Evolutionary conservation across 2,113 vertebrate species (phyloP).

Genomic region (Corynorhinus townsendii): DNA sequence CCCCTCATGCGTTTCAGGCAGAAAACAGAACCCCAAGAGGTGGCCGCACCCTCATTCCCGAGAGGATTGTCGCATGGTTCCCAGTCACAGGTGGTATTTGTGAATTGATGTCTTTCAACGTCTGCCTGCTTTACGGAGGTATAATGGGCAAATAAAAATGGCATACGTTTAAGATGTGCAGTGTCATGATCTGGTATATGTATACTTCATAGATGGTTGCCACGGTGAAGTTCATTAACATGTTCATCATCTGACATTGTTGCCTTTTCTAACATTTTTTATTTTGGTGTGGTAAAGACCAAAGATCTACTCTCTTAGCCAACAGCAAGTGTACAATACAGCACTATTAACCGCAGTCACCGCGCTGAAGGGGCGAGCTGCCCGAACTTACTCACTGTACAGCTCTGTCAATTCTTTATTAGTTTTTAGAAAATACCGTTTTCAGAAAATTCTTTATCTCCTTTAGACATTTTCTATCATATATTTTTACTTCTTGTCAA

Average conservation of each 20-base stretch:
- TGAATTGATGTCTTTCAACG: background rate
- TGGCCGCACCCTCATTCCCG: background rate
- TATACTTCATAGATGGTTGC: background rate
- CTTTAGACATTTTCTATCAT: background rate
- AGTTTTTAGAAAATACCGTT: background rate
- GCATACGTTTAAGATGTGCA: background rate
- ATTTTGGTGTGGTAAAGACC: background rate
- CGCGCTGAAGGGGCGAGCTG: background rate
- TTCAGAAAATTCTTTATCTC: background rate
- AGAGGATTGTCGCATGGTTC: background rate
- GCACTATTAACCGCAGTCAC: background rate
- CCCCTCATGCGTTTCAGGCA: background rate
- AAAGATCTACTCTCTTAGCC: background rate
- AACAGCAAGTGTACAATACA: background rate
- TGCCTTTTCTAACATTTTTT: background rate
- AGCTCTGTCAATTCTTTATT: background rate
- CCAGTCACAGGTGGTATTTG: background rate
- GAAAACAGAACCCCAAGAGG: background rate
- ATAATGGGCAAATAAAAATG: background rate
- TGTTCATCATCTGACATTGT: background rate
- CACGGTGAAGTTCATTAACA: background rate
- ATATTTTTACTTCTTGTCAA: background rate
- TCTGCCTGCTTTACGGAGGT: background rate
- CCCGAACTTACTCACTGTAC: background rate
- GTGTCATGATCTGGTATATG: background rate